Evolutionary conservation across 2,888 invertebrate species (phyloP), one percentile per base, ranked within the genome.

Genomic region (Drosophila barbarae): DNA sequence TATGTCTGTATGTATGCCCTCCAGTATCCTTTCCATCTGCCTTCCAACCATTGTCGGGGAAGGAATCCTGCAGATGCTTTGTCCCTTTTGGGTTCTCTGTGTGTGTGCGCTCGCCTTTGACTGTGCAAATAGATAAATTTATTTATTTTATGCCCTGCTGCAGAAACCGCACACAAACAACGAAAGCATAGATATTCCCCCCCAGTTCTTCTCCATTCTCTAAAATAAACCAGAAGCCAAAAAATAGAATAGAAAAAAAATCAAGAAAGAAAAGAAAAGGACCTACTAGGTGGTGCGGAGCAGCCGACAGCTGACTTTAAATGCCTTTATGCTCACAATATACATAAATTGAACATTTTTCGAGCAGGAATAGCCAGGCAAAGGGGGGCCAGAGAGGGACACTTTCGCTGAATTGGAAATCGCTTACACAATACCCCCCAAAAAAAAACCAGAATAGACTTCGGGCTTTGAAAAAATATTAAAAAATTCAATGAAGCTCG

Each of bases 121-220:
- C 82, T 78, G 82, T 72, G 74, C 79, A 81, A 81, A 84, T 84
- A 76, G 79, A 80, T 80, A 84, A 84, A 80, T 80, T 84, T 84
- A 81, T 84, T 78, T 82, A 84, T 83, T 79, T 79, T 77, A 79
- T 79, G 77, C 77, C 69, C 78, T 32, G 63, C 61, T 59, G 39
- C 47, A 38, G 46, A 70, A 76, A 64, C 69, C 68, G 58, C 72
- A 74, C 58, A 69, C 53, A 63, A 64, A 61, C 57, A 65, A 54
- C 42, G 42, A 35, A 21, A 38, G 61, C 60, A 58, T 15, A 59
- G 46, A 44, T 56, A 55, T 56, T 66, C 51, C 21, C 21, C 21
- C 42, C 51, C 44, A 15, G 26, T 36, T 36, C 36, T 15, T 13
- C 32, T 15, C 32, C 32, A 13, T 36, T 36, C 36, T 36, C 38